Evolutionary conservation across 2,113 vertebrate genomes (phyloP).

Genomic region (Sardina pilchardus): DNA sequence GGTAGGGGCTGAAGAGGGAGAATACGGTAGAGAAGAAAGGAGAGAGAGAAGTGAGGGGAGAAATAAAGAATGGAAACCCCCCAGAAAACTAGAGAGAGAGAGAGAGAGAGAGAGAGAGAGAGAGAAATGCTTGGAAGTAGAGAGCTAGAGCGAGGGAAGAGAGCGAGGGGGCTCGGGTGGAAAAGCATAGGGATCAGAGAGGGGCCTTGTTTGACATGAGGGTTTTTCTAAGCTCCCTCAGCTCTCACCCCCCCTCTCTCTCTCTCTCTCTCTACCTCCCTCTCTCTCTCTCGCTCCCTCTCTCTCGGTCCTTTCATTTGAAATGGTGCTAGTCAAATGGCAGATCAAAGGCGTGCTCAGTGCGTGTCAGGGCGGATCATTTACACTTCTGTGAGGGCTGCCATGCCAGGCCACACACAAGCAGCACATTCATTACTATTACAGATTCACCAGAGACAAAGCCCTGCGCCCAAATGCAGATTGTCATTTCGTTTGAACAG

Average conservation of each 20-base stretch:
- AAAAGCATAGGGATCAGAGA: conserved; percentile 48
- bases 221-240: conserved; percentile 39
- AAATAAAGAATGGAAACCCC: background rate
- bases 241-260: conserved; percentile 25
- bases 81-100: background rate
- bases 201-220: conserved; percentile 48
- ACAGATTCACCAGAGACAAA: conserved; percentile 48
- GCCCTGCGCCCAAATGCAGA: conserved; percentile 41
- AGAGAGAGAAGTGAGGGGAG: background rate
- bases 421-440: conserved; percentile 55
- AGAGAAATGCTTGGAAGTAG: background rate
- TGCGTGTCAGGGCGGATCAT: conserved; percentile 55
- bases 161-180: conserved; percentile 27
- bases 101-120: conserved; percentile 11
- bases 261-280: conserved; percentile 15
- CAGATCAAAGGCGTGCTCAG: conserved; percentile 56
- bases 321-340: conserved; percentile 46
- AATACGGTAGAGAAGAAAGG: conserved; percentile 7
- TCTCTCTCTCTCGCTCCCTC: conserved; percentile 20
- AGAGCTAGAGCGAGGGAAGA: background rate
- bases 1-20: conserved; percentile 17
- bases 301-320: conserved; percentile 48
- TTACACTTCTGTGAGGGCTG: conserved; percentile 55
- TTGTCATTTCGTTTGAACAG: conserved; percentile 52
- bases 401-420: conserved; percentile 41